Conservation (phyloP, 2,888 invertebrate species). For the Gonocerus acuteangulatus region DNA sequence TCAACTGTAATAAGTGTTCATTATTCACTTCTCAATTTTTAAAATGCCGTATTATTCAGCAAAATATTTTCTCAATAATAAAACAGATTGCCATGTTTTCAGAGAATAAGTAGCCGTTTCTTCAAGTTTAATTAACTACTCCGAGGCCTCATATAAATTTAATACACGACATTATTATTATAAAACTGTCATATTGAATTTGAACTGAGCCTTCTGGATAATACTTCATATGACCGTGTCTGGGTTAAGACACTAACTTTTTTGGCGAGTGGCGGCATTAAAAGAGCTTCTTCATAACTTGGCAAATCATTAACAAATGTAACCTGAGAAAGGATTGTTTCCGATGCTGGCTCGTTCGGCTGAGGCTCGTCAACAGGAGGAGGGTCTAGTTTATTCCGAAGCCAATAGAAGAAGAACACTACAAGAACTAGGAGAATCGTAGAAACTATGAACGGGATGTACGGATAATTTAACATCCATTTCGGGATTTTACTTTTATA, state of each 20-base stretch:
- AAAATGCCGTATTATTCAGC: too few relatives aligned
- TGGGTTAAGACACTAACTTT: conserved; percentile 12
- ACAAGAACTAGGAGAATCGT: conserved; percentile 1
- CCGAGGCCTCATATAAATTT: too few relatives aligned
- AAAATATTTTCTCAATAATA: too few relatives aligned
- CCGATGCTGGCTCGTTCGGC: neutral
- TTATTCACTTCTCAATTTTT: too few relatives aligned
- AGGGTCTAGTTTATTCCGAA: conserved; percentile 1
- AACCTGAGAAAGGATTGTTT: neutral
- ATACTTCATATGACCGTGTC: conserved; percentile 16
- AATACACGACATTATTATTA: too few relatives aligned
- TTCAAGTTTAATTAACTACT: too few relatives aligned
- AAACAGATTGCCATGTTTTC: too few relatives aligned
- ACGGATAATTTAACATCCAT: conserved; percentile 16
- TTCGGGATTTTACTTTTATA: conserved; percentile 7
- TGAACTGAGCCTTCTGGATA: conserved; percentile 18
- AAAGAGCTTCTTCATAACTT: conserved; percentile 22
- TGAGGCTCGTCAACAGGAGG: neutral
- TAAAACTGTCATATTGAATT: conserved; percentile 6
- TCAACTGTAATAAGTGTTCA: too few relatives aligned
- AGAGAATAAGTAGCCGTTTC: too few relatives aligned
- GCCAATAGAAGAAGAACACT: conserved; percentile 15
- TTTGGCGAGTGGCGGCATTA: conserved; percentile 11
- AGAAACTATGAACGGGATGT: conserved; percentile 18
- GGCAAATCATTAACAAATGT: neutral